phyloP scores from a whole-genome alignment of 2,113 vertebrate genomes.

The Sander vitreus region DNA sequence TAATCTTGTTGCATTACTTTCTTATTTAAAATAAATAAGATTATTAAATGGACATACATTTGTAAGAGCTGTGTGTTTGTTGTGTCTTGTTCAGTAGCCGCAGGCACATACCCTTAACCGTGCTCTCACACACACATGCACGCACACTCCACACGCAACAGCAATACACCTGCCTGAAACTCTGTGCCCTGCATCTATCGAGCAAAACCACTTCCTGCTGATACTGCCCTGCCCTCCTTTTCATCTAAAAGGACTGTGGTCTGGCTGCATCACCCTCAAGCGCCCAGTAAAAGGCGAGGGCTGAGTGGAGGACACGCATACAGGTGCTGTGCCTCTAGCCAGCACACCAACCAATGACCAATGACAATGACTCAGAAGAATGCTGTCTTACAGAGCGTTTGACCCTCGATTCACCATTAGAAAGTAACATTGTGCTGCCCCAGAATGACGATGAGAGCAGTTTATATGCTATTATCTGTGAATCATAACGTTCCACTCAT shows the following conservation, averaged over 20 bases:
- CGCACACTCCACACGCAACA: constrained; percentile 34
- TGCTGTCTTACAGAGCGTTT: constrained; percentile 26
- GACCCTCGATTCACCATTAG: constrained; percentile 51
- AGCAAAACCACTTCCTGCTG: constrained; percentile 74
- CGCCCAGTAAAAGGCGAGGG: constrained; percentile 26
- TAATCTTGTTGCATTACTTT: constrained; percentile 58
- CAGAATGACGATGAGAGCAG: constrained; percentile 24
- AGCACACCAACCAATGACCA: constrained; percentile 43
- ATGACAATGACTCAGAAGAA: constrained; percentile 59
- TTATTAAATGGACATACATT: constrained; percentile 74
- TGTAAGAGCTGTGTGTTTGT: constrained; percentile 53
- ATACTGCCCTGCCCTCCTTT: constrained; percentile 64
- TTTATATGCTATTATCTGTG: constrained; percentile 64
- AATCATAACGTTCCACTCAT: constrained; percentile 66
- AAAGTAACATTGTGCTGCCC: constrained; percentile 31
- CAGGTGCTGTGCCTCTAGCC: constrained; percentile 81
- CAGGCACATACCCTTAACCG: background rate
- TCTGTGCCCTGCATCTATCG: constrained; percentile 16
- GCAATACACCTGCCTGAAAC: constrained; percentile 72
- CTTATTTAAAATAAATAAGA: constrained; percentile 82
- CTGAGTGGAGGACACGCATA: constrained; percentile 33
- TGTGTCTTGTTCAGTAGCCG: constrained; percentile 18
- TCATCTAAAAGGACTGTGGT: constrained; percentile 74
- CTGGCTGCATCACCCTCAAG: constrained; percentile 58
- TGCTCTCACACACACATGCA: background rate